These are phyloP conservation scores for Dipus sagitta DNA, from an alignment of 2,797 vertebrate genomes.

Conservation along the genomic window DNA sequence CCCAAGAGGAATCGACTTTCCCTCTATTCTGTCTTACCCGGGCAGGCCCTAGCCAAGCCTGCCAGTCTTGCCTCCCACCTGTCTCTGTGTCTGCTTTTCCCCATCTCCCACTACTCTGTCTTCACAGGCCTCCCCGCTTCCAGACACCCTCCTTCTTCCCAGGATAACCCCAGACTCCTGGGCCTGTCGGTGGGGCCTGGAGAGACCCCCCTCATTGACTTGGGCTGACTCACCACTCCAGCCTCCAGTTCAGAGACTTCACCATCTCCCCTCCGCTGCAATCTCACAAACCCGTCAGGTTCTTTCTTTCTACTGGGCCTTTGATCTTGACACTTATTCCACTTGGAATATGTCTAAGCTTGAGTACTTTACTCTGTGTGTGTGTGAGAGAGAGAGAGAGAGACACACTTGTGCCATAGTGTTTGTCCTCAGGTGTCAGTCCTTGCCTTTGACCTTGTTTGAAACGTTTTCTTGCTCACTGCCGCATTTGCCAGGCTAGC, in stretches of 20 bases:
- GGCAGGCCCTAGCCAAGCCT: not conserved
- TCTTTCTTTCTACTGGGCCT: not conserved
- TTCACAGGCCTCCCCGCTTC: not conserved
- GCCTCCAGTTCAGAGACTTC: not conserved
- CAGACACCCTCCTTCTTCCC: not conserved
- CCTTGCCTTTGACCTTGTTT: too few relatives aligned
- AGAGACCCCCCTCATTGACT: too few relatives aligned
- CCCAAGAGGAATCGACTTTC: not conserved
- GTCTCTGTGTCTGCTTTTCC: not conserved
- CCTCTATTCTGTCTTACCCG: not conserved
- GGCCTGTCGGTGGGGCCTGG: not conserved
- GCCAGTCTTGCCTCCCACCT: not conserved
- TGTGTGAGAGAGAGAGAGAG: too few relatives aligned
- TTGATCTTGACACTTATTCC: not conserved
- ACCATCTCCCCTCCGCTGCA: not conserved
- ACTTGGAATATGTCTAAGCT: not conserved
- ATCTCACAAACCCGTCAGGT: not conserved
- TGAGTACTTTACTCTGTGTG: not conserved
- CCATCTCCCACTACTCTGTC: not conserved
- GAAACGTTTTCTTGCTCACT: too few relatives aligned
- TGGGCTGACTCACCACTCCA: not conserved
- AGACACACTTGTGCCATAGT: too few relatives aligned
- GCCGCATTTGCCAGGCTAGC: too few relatives aligned
- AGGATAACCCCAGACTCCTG: not conserved
- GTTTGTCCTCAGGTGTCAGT: too few relatives aligned